Evolutionary conservation across 2,797 vertebrate genomes (phyloP).

Genomic region (Xiphorhynchus erythropygius): DNA sequence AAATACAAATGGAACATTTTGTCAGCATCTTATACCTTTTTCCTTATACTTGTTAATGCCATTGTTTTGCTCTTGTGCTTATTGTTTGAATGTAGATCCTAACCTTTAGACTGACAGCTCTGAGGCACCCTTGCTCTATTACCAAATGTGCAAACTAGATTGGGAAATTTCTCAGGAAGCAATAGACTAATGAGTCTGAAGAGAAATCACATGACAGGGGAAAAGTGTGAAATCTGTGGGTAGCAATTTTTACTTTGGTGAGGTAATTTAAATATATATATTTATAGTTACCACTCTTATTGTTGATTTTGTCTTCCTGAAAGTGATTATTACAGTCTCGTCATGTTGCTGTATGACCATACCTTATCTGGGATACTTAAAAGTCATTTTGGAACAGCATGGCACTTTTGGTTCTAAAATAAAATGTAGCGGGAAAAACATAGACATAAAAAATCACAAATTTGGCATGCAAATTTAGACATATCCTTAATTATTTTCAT

Average conservation of each 20-base stretch:
- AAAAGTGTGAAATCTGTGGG: neutral
- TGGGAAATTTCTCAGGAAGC: neutral
- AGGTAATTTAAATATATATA: neutral
- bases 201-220: neutral
- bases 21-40: neutral
- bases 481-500: neutral
- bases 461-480: neutral
- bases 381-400: neutral
- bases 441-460: neutral
- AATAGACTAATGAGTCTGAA: neutral
- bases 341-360: neutral
- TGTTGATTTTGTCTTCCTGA: neutral
- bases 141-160: neutral
- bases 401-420: neutral
- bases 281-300: neutral
- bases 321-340: neutral
- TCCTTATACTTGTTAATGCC: neutral
- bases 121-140: neutral
- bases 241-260: neutral
- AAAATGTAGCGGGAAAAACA: neutral
- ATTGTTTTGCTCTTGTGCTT: neutral
- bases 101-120: neutral
- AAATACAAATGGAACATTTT: neutral
- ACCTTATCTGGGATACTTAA: neutral
- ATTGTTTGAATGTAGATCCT: neutral